A percentile compares a stretch with the other conserved stretches of the same genome.
Conservation (phyloP, 2,113 vertebrate genomes). For the Serilophus lunatus region DNA sequence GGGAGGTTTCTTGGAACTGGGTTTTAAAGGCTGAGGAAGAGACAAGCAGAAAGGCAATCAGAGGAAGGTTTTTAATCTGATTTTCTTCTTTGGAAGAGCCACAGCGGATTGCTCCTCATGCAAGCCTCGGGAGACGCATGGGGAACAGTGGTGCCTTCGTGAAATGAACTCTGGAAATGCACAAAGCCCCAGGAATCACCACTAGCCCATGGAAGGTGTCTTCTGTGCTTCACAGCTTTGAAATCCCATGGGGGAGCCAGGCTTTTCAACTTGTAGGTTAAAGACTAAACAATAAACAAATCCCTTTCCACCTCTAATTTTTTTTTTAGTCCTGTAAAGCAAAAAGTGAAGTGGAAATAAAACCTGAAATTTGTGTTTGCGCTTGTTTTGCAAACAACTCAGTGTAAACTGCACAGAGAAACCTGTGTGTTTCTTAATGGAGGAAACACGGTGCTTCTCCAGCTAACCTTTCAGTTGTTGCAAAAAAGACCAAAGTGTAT, state of each 20-base stretch:
- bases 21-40: neutral
- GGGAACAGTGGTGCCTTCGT: neutral
- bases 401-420: neutral
- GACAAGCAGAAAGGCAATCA: neutral
- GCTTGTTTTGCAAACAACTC: neutral
- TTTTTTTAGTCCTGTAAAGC: neutral
- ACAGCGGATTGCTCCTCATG: accelerated
- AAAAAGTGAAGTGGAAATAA: neutral
- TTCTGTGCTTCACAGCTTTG: neutral
- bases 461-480: neutral
- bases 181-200: neutral
- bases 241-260: neutral
- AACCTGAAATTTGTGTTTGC: neutral
- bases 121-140: neutral
- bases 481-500: conserved; percentile 3
- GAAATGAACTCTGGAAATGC: neutral
- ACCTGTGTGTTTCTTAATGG: neutral
- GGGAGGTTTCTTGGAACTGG: neutral
- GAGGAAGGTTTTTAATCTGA: neutral
- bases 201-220: neutral
- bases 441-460: neutral
- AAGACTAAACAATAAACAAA: neutral
- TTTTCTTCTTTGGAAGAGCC: neutral
- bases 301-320: accelerated
- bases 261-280: neutral